phyloP scores from a whole-genome alignment of 23 tunicate species.

The Phallusia fumigata region DNA sequence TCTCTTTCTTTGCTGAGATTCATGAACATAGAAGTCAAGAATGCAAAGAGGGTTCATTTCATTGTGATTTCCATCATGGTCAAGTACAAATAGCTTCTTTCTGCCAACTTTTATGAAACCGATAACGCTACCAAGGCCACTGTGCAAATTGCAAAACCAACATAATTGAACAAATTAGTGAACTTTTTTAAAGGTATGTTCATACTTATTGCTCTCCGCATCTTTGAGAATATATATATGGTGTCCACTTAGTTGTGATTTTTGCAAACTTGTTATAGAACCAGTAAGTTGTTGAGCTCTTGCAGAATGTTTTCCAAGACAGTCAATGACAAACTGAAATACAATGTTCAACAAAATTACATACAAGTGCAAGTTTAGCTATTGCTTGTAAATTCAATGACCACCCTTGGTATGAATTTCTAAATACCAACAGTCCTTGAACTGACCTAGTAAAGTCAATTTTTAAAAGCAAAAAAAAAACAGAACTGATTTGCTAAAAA shows the following conservation, averaged over 20 bases:
- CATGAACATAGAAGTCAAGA: conserved; percentile 93
- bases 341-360: no score
- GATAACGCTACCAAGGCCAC: conserved; percentile 68
- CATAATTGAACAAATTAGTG: no score
- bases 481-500: no score
- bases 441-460: no score
- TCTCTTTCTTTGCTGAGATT: conserved; percentile 83
- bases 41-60: conserved; percentile 87
- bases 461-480: no score
- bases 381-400: no score
- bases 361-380: no score
- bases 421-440: no score
- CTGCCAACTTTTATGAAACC: conserved; percentile 89
- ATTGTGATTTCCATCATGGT: conserved; percentile 78
- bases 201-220: conserved; percentile 39
- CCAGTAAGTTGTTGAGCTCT: conserved; percentile 66
- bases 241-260: conserved; percentile 54
- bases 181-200: background rate
- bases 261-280: conserved; percentile 71
- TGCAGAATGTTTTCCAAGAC: conserved; percentile 74
- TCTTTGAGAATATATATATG: conserved; percentile 70
- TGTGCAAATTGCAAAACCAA: no score
- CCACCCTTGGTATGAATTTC: no score
- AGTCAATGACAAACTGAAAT: conserved; percentile 57
- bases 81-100: conserved; percentile 76